phyloP scores from a whole-genome alignment of 2,888 invertebrate genomes.

The Cheiracanthium punctorium region DNA sequence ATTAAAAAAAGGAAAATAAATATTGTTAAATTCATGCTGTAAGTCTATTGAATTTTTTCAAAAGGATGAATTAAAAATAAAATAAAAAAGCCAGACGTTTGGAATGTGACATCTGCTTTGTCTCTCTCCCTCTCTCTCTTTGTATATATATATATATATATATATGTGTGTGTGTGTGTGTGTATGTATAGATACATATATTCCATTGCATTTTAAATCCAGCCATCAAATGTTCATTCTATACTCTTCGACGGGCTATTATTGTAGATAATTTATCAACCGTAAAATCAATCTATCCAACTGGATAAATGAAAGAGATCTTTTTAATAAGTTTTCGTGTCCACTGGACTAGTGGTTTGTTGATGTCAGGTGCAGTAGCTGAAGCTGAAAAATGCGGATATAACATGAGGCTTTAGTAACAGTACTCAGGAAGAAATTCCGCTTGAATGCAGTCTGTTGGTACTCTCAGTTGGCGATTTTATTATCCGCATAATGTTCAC shows the following conservation, averaged over 20 bases:
- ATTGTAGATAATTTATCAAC: slow-evolving; percentile 6
- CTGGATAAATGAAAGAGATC: slow-evolving; percentile 47
- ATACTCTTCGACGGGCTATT: not conserved
- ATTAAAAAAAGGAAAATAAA: too few species aligned
- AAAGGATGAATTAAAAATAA: too few species aligned
- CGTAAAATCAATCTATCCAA: slow-evolving; percentile 26
- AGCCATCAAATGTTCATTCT: not conserved
- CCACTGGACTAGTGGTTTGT: slow-evolving; percentile 15
- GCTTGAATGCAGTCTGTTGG: not conserved
- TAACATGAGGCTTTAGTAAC: slow-evolving; percentile 25
- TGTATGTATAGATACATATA: not conserved
- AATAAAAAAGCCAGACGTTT: not conserved
- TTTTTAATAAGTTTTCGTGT: slow-evolving; percentile 40
- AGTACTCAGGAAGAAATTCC: slow-evolving; percentile 16
- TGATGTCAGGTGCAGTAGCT: slow-evolving; percentile 29
- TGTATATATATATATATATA: too few species aligned
- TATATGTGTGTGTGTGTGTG: too few species aligned
- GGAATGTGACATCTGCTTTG: not conserved
- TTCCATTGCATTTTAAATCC: not conserved
- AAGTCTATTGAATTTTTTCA: too few species aligned
- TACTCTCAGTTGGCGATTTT: slow-evolving; percentile 11
- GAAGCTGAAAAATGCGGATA: slow-evolving; percentile 33
- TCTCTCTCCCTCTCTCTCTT: too few species aligned
- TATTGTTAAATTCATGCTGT: too few species aligned
- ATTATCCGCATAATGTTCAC: slow-evolving; percentile 24